phyloP scores from a whole-genome alignment of 1,140 invertebrate species.

The Parapsyche elsis region DNA sequence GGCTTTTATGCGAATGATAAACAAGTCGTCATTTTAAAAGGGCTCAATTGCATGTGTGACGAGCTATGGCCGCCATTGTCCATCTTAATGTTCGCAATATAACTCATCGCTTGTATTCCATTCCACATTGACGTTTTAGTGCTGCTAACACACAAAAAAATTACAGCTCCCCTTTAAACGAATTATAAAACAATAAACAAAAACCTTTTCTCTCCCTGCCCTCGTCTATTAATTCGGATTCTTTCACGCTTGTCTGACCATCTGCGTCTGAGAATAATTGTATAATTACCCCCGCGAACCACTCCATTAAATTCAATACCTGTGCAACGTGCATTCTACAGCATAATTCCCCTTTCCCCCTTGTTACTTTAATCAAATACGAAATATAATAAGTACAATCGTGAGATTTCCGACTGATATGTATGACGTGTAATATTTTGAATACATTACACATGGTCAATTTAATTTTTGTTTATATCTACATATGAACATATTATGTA shows the following conservation, averaged over 20 bases:
- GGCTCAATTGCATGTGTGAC: background rate
- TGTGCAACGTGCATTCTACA: background rate
- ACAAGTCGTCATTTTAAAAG: background rate
- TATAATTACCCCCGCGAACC: constrained; percentile 41
- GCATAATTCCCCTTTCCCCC: too few relatives aligned
- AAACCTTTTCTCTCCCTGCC: background rate
- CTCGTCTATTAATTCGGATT: constrained; percentile 41
- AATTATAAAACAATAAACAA: background rate
- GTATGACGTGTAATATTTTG: too few relatives aligned
- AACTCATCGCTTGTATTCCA: background rate
- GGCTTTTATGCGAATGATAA: too few relatives aligned
- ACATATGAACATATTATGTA: too few relatives aligned
- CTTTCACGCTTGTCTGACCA: constrained; percentile 41
- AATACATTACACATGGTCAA: too few relatives aligned
- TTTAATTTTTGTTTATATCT: too few relatives aligned
- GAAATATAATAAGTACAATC: too few relatives aligned
- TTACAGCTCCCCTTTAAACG: background rate
- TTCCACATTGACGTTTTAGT: background rate
- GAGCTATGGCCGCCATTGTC: constrained; percentile 2
- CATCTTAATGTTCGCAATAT: background rate
- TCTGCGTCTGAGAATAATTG: constrained; percentile 43
- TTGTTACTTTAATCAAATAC: too few relatives aligned
- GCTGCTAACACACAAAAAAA: background rate
- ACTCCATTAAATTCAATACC: background rate
- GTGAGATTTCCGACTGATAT: too few relatives aligned